These are phyloP conservation scores for Ormyrus thymus DNA, from an alignment of 2,888 invertebrate species.

Conservation along the genomic window DNA sequence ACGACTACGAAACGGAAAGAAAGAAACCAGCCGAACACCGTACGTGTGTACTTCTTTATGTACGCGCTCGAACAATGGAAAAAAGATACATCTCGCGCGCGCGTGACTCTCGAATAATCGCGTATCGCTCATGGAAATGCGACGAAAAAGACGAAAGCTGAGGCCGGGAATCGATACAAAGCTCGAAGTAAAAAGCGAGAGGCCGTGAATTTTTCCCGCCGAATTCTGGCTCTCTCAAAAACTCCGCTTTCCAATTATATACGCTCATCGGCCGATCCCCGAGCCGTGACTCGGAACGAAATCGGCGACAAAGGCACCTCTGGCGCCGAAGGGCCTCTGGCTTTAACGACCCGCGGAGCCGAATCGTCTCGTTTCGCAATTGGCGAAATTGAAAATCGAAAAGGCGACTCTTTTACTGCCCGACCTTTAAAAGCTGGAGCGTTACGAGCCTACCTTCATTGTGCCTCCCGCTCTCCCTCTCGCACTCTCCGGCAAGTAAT, in stretches of 20 bases:
- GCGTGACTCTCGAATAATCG: slow-evolving; percentile 53
- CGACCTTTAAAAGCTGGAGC: slow-evolving; percentile 43
- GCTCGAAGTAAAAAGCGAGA: neutral
- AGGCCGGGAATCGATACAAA: neutral
- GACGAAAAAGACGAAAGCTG: slow-evolving; percentile 12
- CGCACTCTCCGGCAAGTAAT: slow-evolving; percentile 27
- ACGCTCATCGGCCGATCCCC: slow-evolving; percentile 31
- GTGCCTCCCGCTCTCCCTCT: neutral
- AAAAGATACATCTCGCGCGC: slow-evolving; percentile 52
- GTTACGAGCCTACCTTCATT: slow-evolving; percentile 23
- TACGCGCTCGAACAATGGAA: slow-evolving; percentile 55
- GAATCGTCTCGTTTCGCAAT: slow-evolving; percentile 38
- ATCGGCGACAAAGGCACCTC: slow-evolving; percentile 45
- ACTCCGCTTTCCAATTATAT: slow-evolving; percentile 46
- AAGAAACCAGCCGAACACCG: slow-evolving; percentile 44
- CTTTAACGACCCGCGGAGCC: slow-evolving; percentile 47
- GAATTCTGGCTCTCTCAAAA: neutral
- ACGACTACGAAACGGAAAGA: slow-evolving; percentile 42
- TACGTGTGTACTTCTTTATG: slow-evolving; percentile 52
- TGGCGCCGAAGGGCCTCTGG: slow-evolving; percentile 23
- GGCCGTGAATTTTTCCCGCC: slow-evolving; percentile 16
- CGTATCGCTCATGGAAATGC: slow-evolving; percentile 49
- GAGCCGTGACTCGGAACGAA: slow-evolving; percentile 41
- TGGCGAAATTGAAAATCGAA: slow-evolving; percentile 53
- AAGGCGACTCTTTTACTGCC: slow-evolving; percentile 38